phyloP scores from a whole-genome alignment of 2,888 invertebrate species.

The Tillus elongatus region DNA sequence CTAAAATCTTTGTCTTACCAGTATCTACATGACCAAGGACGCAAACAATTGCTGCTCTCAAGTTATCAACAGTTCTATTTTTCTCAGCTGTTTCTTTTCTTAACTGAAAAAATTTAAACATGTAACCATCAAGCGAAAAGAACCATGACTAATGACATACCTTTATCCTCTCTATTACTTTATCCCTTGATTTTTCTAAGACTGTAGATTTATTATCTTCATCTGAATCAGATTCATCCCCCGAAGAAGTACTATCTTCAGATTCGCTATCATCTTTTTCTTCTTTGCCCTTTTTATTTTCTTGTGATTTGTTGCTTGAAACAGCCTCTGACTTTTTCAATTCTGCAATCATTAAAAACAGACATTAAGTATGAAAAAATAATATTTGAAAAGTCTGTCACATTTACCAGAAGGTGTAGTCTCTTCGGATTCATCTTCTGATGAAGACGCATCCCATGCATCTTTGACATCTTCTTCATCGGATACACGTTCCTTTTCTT shows the following conservation, averaged over 20 bases:
- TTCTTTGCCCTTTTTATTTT: slow-evolving; percentile 15
- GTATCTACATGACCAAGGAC: slow-evolving; percentile 99
- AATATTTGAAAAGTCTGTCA: too few relatives aligned
- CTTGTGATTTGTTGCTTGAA: slow-evolving; percentile 5
- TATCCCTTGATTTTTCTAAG: slow-evolving; percentile 65
- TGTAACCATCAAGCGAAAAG: too few relatives aligned
- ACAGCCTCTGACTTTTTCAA: too few relatives aligned
- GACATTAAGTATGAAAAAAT: too few relatives aligned
- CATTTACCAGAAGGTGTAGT: too few relatives aligned
- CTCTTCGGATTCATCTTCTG: slow-evolving; percentile 43
- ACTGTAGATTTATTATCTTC: slow-evolving; percentile 60
- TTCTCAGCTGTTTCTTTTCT: slow-evolving; percentile 62
- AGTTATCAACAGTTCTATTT: slow-evolving; percentile 53
- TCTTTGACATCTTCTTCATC: slow-evolving; percentile 61
- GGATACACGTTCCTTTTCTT: slow-evolving; percentile 31
- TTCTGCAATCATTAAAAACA: too few relatives aligned
- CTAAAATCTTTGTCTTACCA: slow-evolving; percentile 97
- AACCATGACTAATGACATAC: slow-evolving; percentile 32
- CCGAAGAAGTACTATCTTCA: slow-evolving; percentile 29
- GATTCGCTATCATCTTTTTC: slow-evolving; percentile 27
- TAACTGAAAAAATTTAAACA: slow-evolving; percentile 41
- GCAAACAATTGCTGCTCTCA: slow-evolving; percentile 95
- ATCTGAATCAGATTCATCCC: slow-evolving; percentile 48
- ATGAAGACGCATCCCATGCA: slow-evolving; percentile 66
- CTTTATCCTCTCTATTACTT: slow-evolving; percentile 64